These are phyloP conservation scores for Crotalus adamanteus DNA, from an alignment of 2,797 vertebrate genomes.

Conservation along the genomic window DNA sequence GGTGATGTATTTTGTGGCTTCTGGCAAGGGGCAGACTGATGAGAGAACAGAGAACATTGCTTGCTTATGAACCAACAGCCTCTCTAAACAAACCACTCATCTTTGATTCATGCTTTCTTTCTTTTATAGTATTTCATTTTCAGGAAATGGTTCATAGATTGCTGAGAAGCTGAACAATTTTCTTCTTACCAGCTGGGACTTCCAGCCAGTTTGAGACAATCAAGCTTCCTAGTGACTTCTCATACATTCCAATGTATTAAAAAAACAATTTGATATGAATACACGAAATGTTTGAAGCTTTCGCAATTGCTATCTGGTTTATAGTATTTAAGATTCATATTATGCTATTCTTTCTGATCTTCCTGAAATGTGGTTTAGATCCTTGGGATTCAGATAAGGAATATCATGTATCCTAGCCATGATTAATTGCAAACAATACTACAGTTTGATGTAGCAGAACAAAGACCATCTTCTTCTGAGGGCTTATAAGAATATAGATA, in stretches of 20 bases:
- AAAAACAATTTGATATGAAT: neutral
- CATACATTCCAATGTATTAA: neutral
- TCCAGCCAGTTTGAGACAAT: neutral
- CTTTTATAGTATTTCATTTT: neutral
- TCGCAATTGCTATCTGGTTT: neutral
- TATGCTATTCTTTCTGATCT: neutral
- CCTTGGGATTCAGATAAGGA: neutral
- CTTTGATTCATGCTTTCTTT: neutral
- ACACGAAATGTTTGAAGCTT: neutral
- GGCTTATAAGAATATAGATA: neutral
- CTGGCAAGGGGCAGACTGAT: neutral
- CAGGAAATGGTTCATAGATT: constrained; percentile 9
- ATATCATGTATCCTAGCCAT: neutral
- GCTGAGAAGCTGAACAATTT: constrained; percentile 14
- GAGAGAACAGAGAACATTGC: neutral
- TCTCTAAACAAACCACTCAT: neutral
- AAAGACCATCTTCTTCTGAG: neutral
- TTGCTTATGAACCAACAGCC: constrained; percentile 1
- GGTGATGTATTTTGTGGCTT: neutral
- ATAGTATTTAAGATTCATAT: neutral
- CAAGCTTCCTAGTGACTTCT: neutral
- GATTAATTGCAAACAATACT: neutral
- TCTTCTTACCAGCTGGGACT: neutral
- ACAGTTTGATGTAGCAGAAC: neutral
- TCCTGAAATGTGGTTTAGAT: neutral